Evolutionary conservation across 92 coral and sea anemone genomes (phyloP), one percentile per base, ranked within the genome.

Genomic region (Actinernus sp.): DNA sequence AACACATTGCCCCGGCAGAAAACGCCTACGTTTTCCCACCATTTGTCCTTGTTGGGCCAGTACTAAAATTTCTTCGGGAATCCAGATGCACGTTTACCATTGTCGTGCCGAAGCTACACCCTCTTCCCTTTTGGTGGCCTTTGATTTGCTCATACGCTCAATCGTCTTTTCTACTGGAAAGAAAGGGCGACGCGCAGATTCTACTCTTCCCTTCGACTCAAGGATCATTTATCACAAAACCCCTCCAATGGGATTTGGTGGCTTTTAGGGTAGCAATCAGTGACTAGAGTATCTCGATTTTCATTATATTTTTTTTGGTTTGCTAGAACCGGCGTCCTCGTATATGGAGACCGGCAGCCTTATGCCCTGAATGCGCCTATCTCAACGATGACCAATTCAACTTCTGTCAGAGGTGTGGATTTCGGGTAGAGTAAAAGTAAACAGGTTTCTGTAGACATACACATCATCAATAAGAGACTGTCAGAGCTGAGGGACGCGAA

Each of bases 351-450:
- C 83, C 76, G 22, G 58, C 83, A 5, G 83, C 38, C 16, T 47
- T 31, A 26, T 76, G 83, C 63, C 83, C 58, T 24, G 26, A 31
- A 18, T 76, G 83, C 31, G 54, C 45, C 13, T 58, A 76, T 26
- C 38, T 68, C 26, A 64, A 76, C 31, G 83, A 76, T 38, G 25
- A 53, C 14, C 32, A 44, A 12, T 74, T 74, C 49, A 65, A 49
- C 31, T 65, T 65, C 39, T 74, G 81, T 24, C 77, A 70, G 37
- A 36, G 52, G 67, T 70, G 77, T 34, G 65, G 57, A 9, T 65
- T 65, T 38, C n/a, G 72, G 30, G 39, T 20, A 47, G n/a, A n/a
- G n/a, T n/a, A n/a, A n/a, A n/a, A n/a, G n/a, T n/a, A n/a, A n/a
- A n/a, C n/a, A n/a, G n/a, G n/a, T n/a, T n/a, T n/a, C n/a, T n/a